Base-by-base conservation (phyloP, 2,113 vertebrate genomes). In the Cephalopterus ornatus region DNA sequence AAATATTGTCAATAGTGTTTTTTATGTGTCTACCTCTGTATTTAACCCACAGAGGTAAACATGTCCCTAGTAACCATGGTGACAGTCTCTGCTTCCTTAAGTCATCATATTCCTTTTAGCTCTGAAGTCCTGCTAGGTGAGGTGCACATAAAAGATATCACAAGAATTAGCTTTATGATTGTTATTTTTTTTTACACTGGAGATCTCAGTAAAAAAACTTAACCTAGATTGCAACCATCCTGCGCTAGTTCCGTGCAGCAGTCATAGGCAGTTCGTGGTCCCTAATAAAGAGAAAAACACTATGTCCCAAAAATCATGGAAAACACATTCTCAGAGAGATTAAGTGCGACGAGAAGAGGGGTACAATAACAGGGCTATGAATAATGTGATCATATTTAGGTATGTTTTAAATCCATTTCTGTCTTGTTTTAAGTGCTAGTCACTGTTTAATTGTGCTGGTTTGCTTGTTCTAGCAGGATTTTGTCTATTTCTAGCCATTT, bases 51-150 rank as follows among this genome's bases (percentile, higher is more conserved):
- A 56, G 15, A 83, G 75, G 44, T 65, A 77, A 90, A 73, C 2
- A 3, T 56, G 35, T 76, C 44, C 53, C 17, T 75, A 1, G 62
- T 72, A 94, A 62, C 58, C 49, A 79, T 83, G 49, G 67, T 32
- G 68, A 90, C 56, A 46, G 27, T 61, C 50, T 67, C 56, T 59
- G 39, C 26, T 85, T 83, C 58, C 58, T 85, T 56, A 70, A 53
- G 88, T 87, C 78, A 79, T 66, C n/a, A 41, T 46, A n/a, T 82
- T 72, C 28, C 14, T 82, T 89, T 88, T 59, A 88, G n/a, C 35
- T 79, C 18, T 66, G 52, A 50, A 75, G 59, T 88, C 49, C 56
- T 14, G 0, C 8, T 68, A 85, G 79, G 22, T 88, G 44, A 46
- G 7, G 19, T 70, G 28, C 49, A 14, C 42, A 46, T 49, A 93